Percentiles rank a stretch among this genome's conserved stretches.
Evolutionary conservation across 2,888 invertebrate genomes (phyloP).

Genomic region (Caenorhabditis sinica): DNA sequence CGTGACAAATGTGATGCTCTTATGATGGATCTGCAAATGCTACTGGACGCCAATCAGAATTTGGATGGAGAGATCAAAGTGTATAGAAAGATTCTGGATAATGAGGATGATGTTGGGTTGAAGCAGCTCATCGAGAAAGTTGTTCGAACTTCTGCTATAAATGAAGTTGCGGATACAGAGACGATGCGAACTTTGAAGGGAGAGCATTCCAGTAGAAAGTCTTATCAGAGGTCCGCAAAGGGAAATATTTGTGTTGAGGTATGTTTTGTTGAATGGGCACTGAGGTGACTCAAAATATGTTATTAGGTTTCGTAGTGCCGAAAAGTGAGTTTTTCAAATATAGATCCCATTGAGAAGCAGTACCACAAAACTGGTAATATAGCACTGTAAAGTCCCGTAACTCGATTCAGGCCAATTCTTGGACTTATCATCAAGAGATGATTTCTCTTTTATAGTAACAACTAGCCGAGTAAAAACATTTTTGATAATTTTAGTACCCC

Average conservation of each 20-base stretch:
- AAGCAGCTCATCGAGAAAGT: conserved; percentile 83
- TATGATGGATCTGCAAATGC: conserved; percentile 84
- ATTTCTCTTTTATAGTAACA: too few species aligned
- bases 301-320: too few species aligned
- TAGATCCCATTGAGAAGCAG: too few species aligned
- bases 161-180: conserved; percentile 78
- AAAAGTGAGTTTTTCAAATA: too few species aligned
- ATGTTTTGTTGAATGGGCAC: background rate
- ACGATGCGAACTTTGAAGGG: conserved; percentile 82
- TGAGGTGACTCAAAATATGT: too few species aligned
- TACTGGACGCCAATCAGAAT: conserved; percentile 86
- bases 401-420: too few species aligned
- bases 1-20: conserved; percentile 84
- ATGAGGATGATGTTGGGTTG: conserved; percentile 84
- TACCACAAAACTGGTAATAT: too few species aligned
- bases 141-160: conserved; percentile 81
- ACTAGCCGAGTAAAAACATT: background rate
- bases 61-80: conserved; percentile 86
- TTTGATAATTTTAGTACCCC: background rate
- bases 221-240: conserved; percentile 85
- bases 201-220: conserved; percentile 85
- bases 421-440: too few species aligned
- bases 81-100: conserved; percentile 86
- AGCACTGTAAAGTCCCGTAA: too few species aligned
- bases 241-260: conserved; percentile 84